Base-by-base conservation (phyloP, 2,797 vertebrate genomes). In the Muraenolepis orangiensis region DNA sequence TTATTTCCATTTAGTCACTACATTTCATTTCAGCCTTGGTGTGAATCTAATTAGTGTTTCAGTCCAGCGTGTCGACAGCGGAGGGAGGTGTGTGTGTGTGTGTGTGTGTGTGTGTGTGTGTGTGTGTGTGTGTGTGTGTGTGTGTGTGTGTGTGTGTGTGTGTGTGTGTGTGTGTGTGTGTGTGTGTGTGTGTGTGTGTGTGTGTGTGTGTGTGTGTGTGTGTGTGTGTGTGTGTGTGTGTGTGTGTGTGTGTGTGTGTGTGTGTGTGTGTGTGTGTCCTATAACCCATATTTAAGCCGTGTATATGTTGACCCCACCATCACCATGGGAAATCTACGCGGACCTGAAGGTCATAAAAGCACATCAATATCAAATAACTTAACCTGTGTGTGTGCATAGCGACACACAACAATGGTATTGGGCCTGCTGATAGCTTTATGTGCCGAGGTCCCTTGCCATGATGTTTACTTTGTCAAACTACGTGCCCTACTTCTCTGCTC, bases 281-380 rank as follows among this genome's bases (percentile, higher is more conserved):
- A 16, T 26, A 14, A 38, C 67, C 68, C 28, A 66, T 61, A 13
- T 38, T 36, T 20, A 26, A 36, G 16, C 71, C 6, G 31, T n/a
- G n/a, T 66, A 69, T 1, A 36, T 32, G n/a, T 32, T 40, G 72
- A 73, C 68, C 69, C 16, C 30, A 31, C 57, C 6, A 66, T 87
- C 57, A 70, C 66, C 66, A 51, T 61, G 71, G 72, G 38, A 73
- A 34, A 57, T 79, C 76, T 71, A 12, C 64, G n/a, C n/a, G 69
- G 75, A 75, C 72, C 42, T 68, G 23, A 32, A 74, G 72, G 74
- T 76, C 69, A 73, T 70, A 51, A 46, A 10, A 70, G 61, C 40
- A 51, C 72, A 74, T 68, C 46, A 36, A 76, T 71, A 79, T 42
- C 28, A 70, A 57, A 61, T 14, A 67, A 30, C 42, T 70, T 30